Base-by-base conservation (phyloP, 2,113 vertebrate genomes). In the Falco punctatus region DNA sequence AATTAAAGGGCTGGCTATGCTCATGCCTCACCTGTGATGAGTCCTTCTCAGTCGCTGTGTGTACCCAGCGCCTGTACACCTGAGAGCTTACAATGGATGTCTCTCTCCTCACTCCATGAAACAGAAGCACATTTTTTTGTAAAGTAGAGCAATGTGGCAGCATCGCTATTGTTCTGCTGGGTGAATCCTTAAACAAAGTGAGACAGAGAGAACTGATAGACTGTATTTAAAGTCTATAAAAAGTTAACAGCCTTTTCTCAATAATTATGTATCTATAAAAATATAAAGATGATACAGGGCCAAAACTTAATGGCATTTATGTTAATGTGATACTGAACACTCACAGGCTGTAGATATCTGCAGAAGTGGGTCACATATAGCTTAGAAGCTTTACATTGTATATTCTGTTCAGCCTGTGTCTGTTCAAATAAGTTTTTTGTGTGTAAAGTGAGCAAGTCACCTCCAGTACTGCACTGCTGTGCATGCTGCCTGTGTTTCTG, bases 241-340 rank as follows among this genome's bases (percentile, higher is more conserved):
- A 93, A 94, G 90, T 96, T 95, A 97, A 96, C 82, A 46, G 73
- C 95, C 90, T 96, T 75, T 94, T 96, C 92, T 96, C 91, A 90
- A 91, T 95, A 97, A 97, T 97, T 96, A 94, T 77, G 73, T 91
- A 92, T 94, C 96, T 96, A 96, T 96, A 94, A 96, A 96, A 97
- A 94, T 97, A 96, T 96, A 94, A 94, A 93, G 83, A 94, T 86
- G 96, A 85, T 81, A 88, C 70, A 88, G 92, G 88, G 92, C 86
- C 94, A 79, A 84, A 72, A 80, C 71, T 96, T 97, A 91, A 97
- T 86, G 91, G 85, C 54, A 22, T 95, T 94, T 94, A 94, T 95
- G 91, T 90, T 96, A 97, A 97, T 88, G 51, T 19, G 72, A 92
- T 88, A 88, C 84, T 65, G 94, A 89, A 79, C 51, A 67, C 75